These are phyloP conservation scores for Catagonus wagneri DNA, from an alignment of 2,113 vertebrate species.

Conservation along the genomic window DNA sequence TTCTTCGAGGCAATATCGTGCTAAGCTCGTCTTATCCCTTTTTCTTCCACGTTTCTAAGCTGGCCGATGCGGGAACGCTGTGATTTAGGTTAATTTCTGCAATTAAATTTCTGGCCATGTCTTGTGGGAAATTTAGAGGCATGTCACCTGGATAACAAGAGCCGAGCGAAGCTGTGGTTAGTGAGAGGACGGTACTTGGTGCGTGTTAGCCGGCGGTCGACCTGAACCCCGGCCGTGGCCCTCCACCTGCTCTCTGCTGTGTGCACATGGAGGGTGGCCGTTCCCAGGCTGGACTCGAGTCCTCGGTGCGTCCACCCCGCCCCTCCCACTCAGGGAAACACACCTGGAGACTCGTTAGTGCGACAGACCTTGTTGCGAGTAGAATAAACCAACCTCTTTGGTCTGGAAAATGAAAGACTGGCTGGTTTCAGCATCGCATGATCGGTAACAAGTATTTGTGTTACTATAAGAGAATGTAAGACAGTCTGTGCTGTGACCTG, in stretches of 20 bases:
- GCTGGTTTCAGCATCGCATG: neutral
- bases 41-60: neutral
- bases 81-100: neutral
- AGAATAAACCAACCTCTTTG: neutral
- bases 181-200: neutral
- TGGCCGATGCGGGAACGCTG: neutral
- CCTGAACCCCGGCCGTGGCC: neutral
- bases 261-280: rapidly evolving
- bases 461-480: neutral
- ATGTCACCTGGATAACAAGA: neutral
- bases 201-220: too few relatives aligned
- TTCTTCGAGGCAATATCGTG: neutral
- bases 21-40: neutral
- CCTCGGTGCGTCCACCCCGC: rapidly evolving
- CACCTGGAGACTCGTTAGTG: neutral
- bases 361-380: neutral
- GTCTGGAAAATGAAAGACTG: neutral
- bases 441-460: too few relatives aligned
- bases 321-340: neutral
- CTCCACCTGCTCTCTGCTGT: rapidly evolving
- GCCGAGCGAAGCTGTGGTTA: neutral
- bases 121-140: neutral
- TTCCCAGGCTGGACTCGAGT: rapidly evolving
- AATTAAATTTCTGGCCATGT: neutral
- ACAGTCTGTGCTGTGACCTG: neutral